These are phyloP conservation scores for Centrocercus urophasianus DNA, from an alignment of 2,113 vertebrate genomes.

Conservation along the genomic window DNA sequence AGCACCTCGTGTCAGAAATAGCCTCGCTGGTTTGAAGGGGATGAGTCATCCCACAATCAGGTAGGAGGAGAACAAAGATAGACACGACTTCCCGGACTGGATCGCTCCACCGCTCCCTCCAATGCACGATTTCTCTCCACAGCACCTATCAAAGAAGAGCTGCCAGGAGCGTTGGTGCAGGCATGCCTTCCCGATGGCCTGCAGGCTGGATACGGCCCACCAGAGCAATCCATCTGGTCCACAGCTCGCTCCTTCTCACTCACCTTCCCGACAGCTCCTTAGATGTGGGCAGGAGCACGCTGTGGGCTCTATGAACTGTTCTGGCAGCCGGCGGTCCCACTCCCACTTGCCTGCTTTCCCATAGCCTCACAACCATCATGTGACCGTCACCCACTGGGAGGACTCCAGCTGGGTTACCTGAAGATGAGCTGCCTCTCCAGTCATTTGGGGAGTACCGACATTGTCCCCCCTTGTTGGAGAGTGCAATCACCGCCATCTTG, in stretches of 20 bases:
- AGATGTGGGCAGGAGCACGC: slow-evolving; percentile 68
- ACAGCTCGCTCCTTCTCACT: slow-evolving; percentile 27
- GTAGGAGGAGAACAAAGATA: slow-evolving; percentile 72
- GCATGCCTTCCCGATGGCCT: slow-evolving; percentile 15
- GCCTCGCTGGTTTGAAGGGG: slow-evolving; percentile 57
- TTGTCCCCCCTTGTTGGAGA: accelerated
- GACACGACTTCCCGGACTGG: slow-evolving; percentile 57
- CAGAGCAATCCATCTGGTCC: slow-evolving; percentile 33
- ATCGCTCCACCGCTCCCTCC: background rate
- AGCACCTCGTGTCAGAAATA: slow-evolving; percentile 68
- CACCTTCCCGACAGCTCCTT: slow-evolving; percentile 42
- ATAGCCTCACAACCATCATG: background rate
- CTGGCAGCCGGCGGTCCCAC: slow-evolving; percentile 20
- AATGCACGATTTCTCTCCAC: background rate
- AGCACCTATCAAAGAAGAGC: slow-evolving; percentile 50
- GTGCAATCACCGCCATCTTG: background rate
- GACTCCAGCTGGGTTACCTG: background rate
- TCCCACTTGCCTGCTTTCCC: slow-evolving; percentile 39
- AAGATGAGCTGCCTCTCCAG: background rate
- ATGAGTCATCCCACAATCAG: slow-evolving; percentile 66
- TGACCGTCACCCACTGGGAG: background rate
- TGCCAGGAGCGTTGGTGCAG: slow-evolving; percentile 26
- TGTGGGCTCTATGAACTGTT: slow-evolving; percentile 31
- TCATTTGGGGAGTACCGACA: accelerated
- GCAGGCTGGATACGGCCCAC: slow-evolving; percentile 55